Evolutionary conservation across 2,797 vertebrate genomes (phyloP).

Genomic region (Enteromius afrohamiltoni): DNA sequence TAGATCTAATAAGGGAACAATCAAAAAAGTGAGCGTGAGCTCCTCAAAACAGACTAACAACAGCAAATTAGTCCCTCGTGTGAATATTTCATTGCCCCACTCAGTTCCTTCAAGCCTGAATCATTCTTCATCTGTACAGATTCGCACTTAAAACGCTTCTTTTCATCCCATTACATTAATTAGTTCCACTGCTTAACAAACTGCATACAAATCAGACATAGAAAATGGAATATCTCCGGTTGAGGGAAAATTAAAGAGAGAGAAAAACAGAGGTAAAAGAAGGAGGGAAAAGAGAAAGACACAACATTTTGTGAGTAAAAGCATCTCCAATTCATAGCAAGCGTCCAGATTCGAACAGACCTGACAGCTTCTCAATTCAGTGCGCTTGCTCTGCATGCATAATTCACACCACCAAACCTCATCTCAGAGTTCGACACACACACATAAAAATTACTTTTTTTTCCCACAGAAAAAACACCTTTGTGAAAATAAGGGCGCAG

Average conservation of each 20-base stretch:
- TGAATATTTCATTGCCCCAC: slow-evolving; percentile 43
- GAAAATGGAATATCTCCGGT: slow-evolving; percentile 4
- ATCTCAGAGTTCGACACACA: slow-evolving; percentile 24
- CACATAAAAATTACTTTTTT: background rate
- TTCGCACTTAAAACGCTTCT: slow-evolving; percentile 44
- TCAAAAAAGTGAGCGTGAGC: slow-evolving; percentile 7
- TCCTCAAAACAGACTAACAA: slow-evolving; percentile 27
- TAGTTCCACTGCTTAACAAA: slow-evolving; percentile 58
- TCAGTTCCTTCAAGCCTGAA: slow-evolving; percentile 35
- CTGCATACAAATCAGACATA: slow-evolving; percentile 50
- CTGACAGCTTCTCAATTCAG: slow-evolving; percentile 59
- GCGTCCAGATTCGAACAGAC: slow-evolving; percentile 53
- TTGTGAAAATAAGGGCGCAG: slow-evolving; percentile 46
- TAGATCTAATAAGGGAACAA: slow-evolving; percentile 60
- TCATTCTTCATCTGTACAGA: slow-evolving; percentile 50
- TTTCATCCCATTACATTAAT: slow-evolving; percentile 55
- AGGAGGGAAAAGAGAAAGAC: slow-evolving; percentile 35
- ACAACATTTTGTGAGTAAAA: slow-evolving; percentile 56
- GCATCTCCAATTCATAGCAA: slow-evolving; percentile 46
- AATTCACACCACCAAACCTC: slow-evolving; percentile 55
- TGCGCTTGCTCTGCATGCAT: slow-evolving; percentile 53
- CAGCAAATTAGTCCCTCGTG: slow-evolving; percentile 51
- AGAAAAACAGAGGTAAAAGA: background rate
- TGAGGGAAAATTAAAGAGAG: background rate
- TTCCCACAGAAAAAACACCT: slow-evolving; percentile 16